Percentiles rank a stretch among this genome's conserved stretches.
These are phyloP conservation scores for Poeciliopsis infans DNA, from an alignment of 2,797 vertebrate species.

Conservation along the genomic window DNA sequence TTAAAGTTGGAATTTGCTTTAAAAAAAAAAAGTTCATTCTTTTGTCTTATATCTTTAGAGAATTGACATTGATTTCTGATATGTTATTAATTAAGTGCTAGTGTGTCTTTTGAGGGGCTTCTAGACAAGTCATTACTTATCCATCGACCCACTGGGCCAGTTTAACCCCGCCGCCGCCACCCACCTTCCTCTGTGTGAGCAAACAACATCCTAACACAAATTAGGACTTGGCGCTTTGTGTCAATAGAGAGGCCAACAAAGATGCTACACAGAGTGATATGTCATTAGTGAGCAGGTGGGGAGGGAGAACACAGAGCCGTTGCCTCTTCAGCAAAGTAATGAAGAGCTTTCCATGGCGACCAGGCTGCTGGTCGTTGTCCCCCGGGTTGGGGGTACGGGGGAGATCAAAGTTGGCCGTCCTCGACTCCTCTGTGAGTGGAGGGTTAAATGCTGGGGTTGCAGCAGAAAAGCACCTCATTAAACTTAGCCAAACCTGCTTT, in stretches of 20 bases:
- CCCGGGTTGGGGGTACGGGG: conserved; percentile 36
- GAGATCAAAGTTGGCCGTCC: conserved; percentile 54
- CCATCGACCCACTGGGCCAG: conserved; percentile 39
- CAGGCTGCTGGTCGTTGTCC: conserved; percentile 39
- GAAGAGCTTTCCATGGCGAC: conserved; percentile 77
- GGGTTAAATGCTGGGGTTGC: conserved; percentile 67
- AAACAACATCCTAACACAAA: conserved; percentile 78
- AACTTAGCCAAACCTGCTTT: conserved; percentile 52
- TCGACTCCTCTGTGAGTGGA: conserved; percentile 51
- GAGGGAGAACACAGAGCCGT: conserved; percentile 58
- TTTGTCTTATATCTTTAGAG: background rate
- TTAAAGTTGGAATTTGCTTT: background rate
- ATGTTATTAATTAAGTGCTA: conserved; percentile 34
- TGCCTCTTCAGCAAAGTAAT: conserved; percentile 69
- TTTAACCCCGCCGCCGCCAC: conserved; percentile 27
- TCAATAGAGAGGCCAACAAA: conserved; percentile 74
- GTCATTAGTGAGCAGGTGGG: conserved; percentile 79
- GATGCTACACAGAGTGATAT: conserved; percentile 75
- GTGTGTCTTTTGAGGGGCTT: conserved; percentile 28
- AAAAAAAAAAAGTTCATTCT: conserved; percentile 2
- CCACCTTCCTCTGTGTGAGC: conserved; percentile 48
- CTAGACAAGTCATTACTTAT: conserved; percentile 57
- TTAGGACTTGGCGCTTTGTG: conserved; percentile 76
- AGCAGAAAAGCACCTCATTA: conserved; percentile 55
- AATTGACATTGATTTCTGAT: conserved; percentile 1